These are phyloP conservation scores for Tinamus guttatus DNA, from an alignment of 2,113 vertebrate genomes.

Conservation along the genomic window DNA sequence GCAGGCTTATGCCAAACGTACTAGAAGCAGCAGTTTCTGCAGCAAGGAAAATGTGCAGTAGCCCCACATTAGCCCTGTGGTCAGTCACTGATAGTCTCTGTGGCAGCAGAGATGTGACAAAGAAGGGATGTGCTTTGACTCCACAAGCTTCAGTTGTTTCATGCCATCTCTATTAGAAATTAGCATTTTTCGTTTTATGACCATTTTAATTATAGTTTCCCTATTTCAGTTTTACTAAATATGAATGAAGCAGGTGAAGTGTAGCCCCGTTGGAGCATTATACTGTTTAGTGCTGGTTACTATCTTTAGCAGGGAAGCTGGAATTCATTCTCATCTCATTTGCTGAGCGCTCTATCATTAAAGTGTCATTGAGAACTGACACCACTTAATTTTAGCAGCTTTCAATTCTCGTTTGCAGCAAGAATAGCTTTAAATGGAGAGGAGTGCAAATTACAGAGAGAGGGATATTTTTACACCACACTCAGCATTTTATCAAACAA, in stretches of 20 bases:
- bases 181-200: conserved; percentile 42
- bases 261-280: conserved; percentile 60
- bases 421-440: conserved; percentile 84
- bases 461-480: conserved; percentile 87
- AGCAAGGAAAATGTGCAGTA: background rate
- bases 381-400: conserved; percentile 98
- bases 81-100: background rate
- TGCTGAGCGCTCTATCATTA: conserved; percentile 94
- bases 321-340: conserved; percentile 91
- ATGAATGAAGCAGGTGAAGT: conserved; percentile 76
- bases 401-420: conserved; percentile 87
- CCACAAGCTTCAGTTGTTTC: conserved; percentile 38
- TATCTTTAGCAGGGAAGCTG: conserved; percentile 93
- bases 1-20: background rate
- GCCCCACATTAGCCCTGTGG: background rate
- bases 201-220: conserved; percentile 69
- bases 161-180: background rate
- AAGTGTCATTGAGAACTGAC: conserved; percentile 99
- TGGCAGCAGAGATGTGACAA: background rate
- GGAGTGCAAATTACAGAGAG: conserved; percentile 81
- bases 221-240: conserved; percentile 63
- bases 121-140: conserved; percentile 13
- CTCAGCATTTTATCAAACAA: conserved; percentile 91
- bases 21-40: background rate
- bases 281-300: conserved; percentile 72